Percentiles rank a stretch among this genome's conserved stretches.
These are phyloP conservation scores for Entomyzon cyanotis DNA, from an alignment of 2,113 vertebrate genomes.

Conservation along the genomic window DNA sequence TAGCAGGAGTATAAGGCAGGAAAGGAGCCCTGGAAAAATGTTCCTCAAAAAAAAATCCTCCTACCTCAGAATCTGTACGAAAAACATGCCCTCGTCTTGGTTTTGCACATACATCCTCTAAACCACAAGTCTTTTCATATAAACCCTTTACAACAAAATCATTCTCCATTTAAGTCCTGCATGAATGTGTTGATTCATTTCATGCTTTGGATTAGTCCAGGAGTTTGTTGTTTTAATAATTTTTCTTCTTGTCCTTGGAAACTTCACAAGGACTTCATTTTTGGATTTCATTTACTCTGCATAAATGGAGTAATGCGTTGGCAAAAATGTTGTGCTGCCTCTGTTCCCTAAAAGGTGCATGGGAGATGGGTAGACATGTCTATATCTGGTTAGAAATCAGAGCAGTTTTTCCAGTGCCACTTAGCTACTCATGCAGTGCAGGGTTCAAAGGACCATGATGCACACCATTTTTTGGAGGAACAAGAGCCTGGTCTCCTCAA, in stretches of 20 bases:
- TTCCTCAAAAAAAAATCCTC: neutral
- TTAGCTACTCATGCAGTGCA: neutral
- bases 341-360: neutral
- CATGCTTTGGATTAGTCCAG: neutral
- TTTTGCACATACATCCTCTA: neutral
- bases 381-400: neutral
- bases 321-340: neutral
- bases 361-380: neutral
- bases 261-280: neutral
- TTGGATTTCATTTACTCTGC: neutral
- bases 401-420: neutral
- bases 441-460: neutral
- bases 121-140: neutral
- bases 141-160: neutral
- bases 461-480: neutral
- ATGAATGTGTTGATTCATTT: neutral
- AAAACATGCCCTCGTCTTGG: neutral
- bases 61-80: neutral
- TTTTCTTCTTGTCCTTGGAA: neutral
- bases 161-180: neutral
- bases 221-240: neutral
- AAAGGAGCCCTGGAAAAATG: neutral
- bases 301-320: neutral
- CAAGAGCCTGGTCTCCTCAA: neutral
- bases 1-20: neutral